These are phyloP conservation scores for Cerceris rybyensis DNA, from an alignment of 2,888 invertebrate genomes.

Conservation along the genomic window DNA sequence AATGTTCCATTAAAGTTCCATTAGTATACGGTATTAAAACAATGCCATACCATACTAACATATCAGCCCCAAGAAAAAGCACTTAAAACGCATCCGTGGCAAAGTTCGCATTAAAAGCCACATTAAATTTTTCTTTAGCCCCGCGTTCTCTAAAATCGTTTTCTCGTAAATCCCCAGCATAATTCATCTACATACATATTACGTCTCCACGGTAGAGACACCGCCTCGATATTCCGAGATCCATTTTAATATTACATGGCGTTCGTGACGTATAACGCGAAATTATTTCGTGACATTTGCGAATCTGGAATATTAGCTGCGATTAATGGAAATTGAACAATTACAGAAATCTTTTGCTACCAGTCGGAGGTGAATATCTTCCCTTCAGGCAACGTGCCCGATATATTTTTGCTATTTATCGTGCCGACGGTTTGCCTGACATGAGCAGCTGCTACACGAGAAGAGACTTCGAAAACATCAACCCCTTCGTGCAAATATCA, in stretches of 20 bases:
- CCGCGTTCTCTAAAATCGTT: neutral
- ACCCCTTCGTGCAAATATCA: constrained; percentile 83
- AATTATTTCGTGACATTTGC: constrained; percentile 4
- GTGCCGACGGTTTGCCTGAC: constrained; percentile 83
- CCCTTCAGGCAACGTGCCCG: constrained; percentile 82
- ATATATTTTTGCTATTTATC: constrained; percentile 83
- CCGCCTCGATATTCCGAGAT: neutral
- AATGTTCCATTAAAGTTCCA: too few relatives aligned
- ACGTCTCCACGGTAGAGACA: constrained; percentile 14
- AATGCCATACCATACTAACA: too few relatives aligned
- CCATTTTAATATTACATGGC: constrained; percentile 17
- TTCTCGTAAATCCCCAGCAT: neutral
- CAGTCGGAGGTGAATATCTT: constrained; percentile 83
- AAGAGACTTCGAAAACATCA: constrained; percentile 73
- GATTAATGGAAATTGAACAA: constrained; percentile 33
- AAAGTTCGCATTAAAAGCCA: neutral
- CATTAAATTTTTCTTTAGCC: neutral
- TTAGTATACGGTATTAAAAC: too few relatives aligned
- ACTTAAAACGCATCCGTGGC: too few relatives aligned
- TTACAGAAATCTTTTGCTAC: constrained; percentile 87
- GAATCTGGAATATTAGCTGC: neutral
- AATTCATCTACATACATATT: constrained; percentile 38
- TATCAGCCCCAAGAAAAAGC: too few relatives aligned
- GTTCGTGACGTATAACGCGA: constrained; percentile 7
- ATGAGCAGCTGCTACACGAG: constrained; percentile 65